Conservation (phyloP, 2,797 vertebrate genomes). For the Squalus acanthias region DNA sequence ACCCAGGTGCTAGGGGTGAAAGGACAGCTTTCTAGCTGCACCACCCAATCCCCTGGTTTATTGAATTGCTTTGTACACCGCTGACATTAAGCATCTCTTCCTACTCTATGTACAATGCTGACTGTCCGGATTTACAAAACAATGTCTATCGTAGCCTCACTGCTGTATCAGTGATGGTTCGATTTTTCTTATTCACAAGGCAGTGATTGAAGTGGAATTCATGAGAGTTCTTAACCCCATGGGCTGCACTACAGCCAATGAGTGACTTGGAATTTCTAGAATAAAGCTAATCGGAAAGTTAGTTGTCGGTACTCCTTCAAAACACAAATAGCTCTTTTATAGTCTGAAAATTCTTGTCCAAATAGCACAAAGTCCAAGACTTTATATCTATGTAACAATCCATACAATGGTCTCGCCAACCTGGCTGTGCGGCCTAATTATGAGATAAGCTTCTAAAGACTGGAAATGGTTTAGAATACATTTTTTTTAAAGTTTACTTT, state of each 20-base stretch:
- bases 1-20: conserved; percentile 26
- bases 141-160: background rate
- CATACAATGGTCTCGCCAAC: background rate
- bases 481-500: background rate
- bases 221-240: background rate
- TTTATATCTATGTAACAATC: background rate
- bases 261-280: background rate
- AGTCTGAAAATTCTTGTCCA: background rate
- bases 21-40: conserved; percentile 20
- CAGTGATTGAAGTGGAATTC: conserved; percentile 17
- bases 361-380: background rate
- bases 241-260: background rate
- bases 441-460: background rate
- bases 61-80: conserved; percentile 32
- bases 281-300: background rate
- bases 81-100: conserved; percentile 31
- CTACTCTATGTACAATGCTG: background rate
- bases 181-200: conserved; percentile 23
- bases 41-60: conserved; percentile 31
- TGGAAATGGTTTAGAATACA: background rate
- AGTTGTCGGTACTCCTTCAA: background rate
- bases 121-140: conserved; percentile 21
- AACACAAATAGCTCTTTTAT: background rate
- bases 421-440: background rate
- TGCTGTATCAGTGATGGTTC: conserved; percentile 22